Percentiles rank a stretch among this genome's conserved stretches.
phyloP scores from a whole-genome alignment of 2,113 vertebrate species.

The Poecile atricapillus region DNA sequence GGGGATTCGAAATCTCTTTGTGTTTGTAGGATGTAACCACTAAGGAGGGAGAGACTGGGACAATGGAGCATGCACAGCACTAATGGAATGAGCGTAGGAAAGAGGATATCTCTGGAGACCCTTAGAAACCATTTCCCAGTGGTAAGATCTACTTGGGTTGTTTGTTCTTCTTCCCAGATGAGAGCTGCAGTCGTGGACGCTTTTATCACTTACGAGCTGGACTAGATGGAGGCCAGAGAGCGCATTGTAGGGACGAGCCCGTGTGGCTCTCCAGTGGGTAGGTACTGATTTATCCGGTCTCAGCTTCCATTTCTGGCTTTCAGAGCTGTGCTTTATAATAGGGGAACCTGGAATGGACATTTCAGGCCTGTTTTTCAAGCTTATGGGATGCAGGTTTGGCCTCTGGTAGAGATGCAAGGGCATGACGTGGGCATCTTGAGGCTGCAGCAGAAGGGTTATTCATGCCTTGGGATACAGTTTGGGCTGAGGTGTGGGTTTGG shows the following conservation, averaged over 20 bases:
- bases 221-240: neutral
- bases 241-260: neutral
- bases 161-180: constrained; percentile 56
- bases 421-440: neutral
- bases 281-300: neutral
- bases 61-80: constrained; percentile 55
- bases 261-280: neutral
- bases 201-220: constrained; percentile 38
- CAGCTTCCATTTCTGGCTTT: neutral
- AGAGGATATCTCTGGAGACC: constrained; percentile 52
- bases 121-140: constrained; percentile 56
- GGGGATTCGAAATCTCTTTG: constrained; percentile 53
- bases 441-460: neutral
- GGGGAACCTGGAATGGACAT: neutral
- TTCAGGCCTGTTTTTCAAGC: neutral
- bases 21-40: constrained; percentile 45
- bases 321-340: neutral
- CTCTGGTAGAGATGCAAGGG: neutral
- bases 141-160: constrained; percentile 47
- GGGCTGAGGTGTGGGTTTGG: neutral
- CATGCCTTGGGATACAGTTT: neutral
- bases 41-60: constrained; percentile 54
- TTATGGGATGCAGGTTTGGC: neutral
- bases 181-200: constrained; percentile 29
- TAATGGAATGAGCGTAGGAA: constrained; percentile 66